These are phyloP conservation scores for Trachops cirrhosus DNA, from an alignment of 2,797 vertebrate genomes.

Conservation along the genomic window DNA sequence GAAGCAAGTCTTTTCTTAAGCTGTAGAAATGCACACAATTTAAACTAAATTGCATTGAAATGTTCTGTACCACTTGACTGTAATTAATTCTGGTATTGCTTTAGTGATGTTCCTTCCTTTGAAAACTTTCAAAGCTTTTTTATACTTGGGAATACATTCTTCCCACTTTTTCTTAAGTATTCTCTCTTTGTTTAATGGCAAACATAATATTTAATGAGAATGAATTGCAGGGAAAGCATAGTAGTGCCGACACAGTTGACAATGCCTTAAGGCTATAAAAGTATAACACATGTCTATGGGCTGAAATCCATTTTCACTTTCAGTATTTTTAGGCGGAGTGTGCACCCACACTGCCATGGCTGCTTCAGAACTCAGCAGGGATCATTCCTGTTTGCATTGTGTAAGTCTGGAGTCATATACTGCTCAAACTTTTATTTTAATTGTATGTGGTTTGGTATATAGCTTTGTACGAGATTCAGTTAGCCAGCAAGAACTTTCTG, in stretches of 20 bases:
- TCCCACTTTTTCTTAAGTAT: background rate
- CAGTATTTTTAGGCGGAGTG: background rate
- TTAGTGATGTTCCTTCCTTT: background rate
- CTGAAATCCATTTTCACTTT: constrained; percentile 22
- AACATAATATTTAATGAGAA: background rate
- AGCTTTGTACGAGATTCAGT: background rate
- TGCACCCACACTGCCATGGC: background rate
- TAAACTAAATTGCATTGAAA: background rate
- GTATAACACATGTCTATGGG: background rate
- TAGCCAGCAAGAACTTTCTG: background rate
- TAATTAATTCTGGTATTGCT: constrained; percentile 3
- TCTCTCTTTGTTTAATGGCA: background rate
- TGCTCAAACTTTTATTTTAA: background rate
- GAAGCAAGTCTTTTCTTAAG: background rate
- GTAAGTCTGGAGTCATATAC: background rate
- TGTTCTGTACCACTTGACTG: background rate
- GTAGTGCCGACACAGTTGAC: background rate
- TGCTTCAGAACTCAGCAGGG: background rate
- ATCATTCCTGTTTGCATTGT: constrained; percentile 15
- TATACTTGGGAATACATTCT: background rate
- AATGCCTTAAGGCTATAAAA: background rate
- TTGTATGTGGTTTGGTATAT: background rate
- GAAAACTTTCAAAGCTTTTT: background rate
- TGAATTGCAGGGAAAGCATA: background rate
- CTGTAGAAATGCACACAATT: background rate